Conservation (phyloP, 2,888 invertebrate species). For the Leptothorax acervorum region DNA sequence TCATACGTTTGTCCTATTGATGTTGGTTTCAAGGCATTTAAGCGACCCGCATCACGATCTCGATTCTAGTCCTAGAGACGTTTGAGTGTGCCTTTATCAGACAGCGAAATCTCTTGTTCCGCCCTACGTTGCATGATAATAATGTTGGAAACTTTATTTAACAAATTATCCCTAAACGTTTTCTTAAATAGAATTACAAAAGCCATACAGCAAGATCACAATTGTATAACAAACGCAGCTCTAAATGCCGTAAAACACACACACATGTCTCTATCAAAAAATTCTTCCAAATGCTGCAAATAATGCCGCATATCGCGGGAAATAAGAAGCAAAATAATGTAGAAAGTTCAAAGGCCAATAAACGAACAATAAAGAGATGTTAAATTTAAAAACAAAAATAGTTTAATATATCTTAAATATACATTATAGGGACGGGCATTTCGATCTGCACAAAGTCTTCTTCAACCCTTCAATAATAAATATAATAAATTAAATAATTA, state of each 20-base stretch:
- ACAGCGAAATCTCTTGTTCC: not conserved
- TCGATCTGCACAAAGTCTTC: no score
- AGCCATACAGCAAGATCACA: not conserved
- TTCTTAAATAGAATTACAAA: not conserved
- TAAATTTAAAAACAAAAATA: no score
- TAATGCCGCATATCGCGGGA: conserved; percentile 12
- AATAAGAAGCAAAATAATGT: not conserved
- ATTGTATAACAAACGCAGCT: not conserved
- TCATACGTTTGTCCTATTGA: not conserved
- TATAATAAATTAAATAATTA: no score
- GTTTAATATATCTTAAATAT: no score
- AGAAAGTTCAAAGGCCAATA: no score
- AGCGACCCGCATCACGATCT: conserved; percentile 15
- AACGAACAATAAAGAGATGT: no score
- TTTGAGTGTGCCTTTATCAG: not conserved
- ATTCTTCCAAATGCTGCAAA: not conserved
- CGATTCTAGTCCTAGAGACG: not conserved
- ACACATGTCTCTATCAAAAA: not conserved
- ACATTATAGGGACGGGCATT: no score
- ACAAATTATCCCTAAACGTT: not conserved
- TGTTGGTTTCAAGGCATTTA: not conserved
- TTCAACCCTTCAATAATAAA: no score
- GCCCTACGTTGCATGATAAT: not conserved
- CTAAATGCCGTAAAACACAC: not conserved
- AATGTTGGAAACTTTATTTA: not conserved